Evolutionary conservation across 1,140 invertebrate genomes (phyloP), one percentile per base, ranked within the genome.

Genomic region (Drosophila quadrilineata): DNA sequence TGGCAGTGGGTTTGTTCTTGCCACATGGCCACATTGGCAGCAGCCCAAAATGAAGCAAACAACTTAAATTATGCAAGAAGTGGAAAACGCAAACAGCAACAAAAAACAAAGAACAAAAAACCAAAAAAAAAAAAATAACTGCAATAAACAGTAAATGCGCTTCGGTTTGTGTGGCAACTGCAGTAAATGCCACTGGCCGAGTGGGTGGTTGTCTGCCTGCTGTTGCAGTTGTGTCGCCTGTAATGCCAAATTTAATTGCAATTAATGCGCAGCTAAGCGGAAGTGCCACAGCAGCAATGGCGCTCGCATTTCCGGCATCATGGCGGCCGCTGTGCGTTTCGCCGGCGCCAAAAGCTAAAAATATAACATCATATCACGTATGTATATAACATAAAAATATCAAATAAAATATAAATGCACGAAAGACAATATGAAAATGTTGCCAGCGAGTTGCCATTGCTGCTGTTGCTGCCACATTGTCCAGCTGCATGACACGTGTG

Each of bases 211-310:
- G 45, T 14, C 8, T 38, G 48, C 6, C 2, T 16, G 31, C 10
- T 10, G 6, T 3, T 22, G 31, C 19, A 26, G 24, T 6, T 19
- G 21, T 24, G 31, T 45, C 49, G 58, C 19, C 43, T 45, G 69
- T 73, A 72, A 84, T 73, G 69, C 60, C 77, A 82, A 82, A 82
- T 82, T 84, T 77, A 82, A 82, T 84, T 82, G 77, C 77, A 84
- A 82, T 82, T 82, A 82, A 82, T 77, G 77, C 67, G 54, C 73
- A 82, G 57, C 71, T 66, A 60, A 73, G 69, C 79, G 76, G 76
- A 84, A 76, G 76, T 73, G 56, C 69, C 68, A 59, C 63, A 54
- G 64, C 75, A 75, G 58, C 59, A 41, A 40, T 24, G 75, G 60
- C 52, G 58, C 62, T 66, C 31, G 57, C 67, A 75, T 62, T 80